Evolutionary conservation across 1,140 invertebrate species (phyloP).

Genomic region (Argopecten irradians): DNA sequence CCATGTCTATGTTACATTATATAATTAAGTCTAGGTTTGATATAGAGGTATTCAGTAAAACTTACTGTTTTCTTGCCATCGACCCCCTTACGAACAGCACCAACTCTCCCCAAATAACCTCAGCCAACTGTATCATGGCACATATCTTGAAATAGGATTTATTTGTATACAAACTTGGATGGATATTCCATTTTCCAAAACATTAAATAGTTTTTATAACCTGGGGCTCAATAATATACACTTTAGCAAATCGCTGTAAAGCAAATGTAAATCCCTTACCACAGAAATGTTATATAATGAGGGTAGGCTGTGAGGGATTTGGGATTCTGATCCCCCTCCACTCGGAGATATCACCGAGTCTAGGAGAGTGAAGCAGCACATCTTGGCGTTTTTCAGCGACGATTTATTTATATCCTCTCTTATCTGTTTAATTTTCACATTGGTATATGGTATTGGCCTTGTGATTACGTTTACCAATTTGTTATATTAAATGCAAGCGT

Average conservation of each 20-base stretch:
- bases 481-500: neutral
- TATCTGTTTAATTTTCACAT: neutral
- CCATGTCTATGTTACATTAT: no score
- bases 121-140: neutral
- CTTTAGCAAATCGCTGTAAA: neutral
- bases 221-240: neutral
- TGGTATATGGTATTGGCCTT: neutral
- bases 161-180: neutral
- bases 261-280: neutral
- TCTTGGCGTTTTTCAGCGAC: neutral
- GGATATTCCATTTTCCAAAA: neutral
- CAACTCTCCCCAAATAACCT: neutral
- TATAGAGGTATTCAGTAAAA: no score
- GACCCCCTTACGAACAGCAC: no score
- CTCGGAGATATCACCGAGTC: neutral
- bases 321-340: neutral
- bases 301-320: neutral
- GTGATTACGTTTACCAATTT: neutral
- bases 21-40: no score
- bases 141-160: neutral
- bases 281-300: neutral
- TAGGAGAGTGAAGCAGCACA: neutral
- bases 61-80: no score
- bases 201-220: neutral
- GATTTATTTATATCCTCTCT: neutral